Conservation (phyloP, 2,797 vertebrate genomes). For the Phyllotis vaccarum region DNA sequence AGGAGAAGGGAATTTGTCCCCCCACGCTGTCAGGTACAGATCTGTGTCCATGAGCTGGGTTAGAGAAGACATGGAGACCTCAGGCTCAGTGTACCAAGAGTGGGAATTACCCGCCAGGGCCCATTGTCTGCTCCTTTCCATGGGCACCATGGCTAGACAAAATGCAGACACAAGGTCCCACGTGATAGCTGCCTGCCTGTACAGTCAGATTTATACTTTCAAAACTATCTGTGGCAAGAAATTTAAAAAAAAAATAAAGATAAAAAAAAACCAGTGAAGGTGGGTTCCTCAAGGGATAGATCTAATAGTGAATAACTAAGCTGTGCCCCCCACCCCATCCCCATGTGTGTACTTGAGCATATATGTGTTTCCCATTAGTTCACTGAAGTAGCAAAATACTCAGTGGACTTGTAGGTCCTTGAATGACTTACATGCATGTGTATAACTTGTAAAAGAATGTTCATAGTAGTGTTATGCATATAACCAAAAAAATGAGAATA, state of each 20-base stretch:
- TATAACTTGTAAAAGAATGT: neutral
- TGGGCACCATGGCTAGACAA: neutral
- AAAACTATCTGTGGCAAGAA: neutral
- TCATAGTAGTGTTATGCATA: neutral
- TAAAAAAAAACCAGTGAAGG: too few species aligned
- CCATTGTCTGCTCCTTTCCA: neutral
- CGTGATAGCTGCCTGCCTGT: neutral
- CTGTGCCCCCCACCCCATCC: too few species aligned
- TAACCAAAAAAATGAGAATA: neutral
- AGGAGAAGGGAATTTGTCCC: neutral
- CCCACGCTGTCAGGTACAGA: neutral
- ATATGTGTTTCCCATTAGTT: neutral
- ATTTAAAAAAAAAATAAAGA: too few species aligned
- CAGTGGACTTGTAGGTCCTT: slow-evolving; percentile 46
- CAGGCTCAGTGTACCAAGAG: neutral
- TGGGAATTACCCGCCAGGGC: too few species aligned
- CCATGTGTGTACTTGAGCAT: neutral
- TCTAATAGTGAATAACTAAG: neutral
- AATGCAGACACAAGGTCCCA: neutral
- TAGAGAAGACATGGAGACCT: fast-evolving
- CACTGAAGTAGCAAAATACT: neutral
- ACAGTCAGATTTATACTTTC: neutral
- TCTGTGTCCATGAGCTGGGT: neutral
- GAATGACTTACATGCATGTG: neutral
- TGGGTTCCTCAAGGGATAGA: neutral